Evolutionary conservation across 2,797 vertebrate species (phyloP).

Genomic region (Buphagus erythrorhynchus): DNA sequence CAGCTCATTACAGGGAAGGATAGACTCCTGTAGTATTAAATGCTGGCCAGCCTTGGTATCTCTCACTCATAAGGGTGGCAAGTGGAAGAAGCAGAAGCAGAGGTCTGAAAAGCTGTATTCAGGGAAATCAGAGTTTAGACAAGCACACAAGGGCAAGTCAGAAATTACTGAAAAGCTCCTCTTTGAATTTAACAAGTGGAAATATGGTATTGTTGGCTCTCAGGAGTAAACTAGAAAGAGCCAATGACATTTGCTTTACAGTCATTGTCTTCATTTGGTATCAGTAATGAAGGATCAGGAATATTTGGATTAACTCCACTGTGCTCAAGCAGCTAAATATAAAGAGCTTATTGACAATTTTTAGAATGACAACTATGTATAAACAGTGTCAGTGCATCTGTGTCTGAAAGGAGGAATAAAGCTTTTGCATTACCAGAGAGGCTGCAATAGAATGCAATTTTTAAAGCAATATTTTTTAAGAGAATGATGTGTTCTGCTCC

Average conservation of each 20-base stretch:
- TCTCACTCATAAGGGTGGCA: background rate
- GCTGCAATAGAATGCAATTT: background rate
- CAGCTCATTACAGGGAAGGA: conserved; percentile 41
- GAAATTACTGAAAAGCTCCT: background rate
- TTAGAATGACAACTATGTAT: background rate
- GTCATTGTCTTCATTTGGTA: conserved; percentile 47
- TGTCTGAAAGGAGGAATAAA: background rate
- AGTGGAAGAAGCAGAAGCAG: conserved; percentile 14
- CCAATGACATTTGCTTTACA: conserved; percentile 53
- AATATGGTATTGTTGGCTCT: conserved; percentile 18
- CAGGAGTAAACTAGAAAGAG: background rate
- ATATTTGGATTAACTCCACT: conserved; percentile 41
- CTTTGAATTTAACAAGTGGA: background rate
- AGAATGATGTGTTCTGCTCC: background rate
- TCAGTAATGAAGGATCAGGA: conserved; percentile 41
- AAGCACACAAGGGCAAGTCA: conserved; percentile 10
- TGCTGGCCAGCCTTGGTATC: conserved; percentile 34
- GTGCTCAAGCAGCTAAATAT: conserved; percentile 3
- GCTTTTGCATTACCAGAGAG: background rate
- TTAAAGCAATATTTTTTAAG: background rate
- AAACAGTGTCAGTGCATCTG: background rate
- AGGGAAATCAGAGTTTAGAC: conserved; percentile 35
- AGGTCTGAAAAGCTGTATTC: conserved; percentile 39
- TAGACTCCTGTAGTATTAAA: conserved; percentile 9
- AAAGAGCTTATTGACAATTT: conserved; percentile 24